Evolutionary conservation across 1,140 invertebrate species (phyloP), one percentile per base, ranked within the genome.

Genomic region (Berghia stephanieae): DNA sequence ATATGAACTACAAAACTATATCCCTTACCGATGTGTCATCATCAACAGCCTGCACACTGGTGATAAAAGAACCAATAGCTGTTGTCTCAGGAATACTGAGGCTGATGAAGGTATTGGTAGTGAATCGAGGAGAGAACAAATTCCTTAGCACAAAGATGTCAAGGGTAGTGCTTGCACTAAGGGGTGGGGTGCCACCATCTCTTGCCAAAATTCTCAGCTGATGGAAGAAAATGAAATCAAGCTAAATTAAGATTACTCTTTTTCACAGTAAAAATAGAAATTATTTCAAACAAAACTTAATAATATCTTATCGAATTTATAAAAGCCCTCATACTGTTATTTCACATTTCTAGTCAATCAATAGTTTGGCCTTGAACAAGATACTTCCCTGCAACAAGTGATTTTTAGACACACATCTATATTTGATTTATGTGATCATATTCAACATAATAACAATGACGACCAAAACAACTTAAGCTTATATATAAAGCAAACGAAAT

Each of bases 141-240:
- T 86, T 86, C n/a, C 83, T 77, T n/a, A 67, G 70, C 5, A 86
- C 80, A 31, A 73, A 81, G n/a, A 86, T 78, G 31, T 55, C 31
- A 4, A 84, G 68, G 10, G 70, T 78, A 6, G 81, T 79, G 69
- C 77, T 82, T n/a, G 82, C 80, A 6, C 78, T 78, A 27, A 82
- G 71, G 18, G 78, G 31, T 31, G 84, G 83, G 21, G 27, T 34
- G 16, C 80, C 82, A 10, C 75, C 79, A 79, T 85, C 83, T 27
- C 73, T 36, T 16, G 81, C 81, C 36, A 78, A 42, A 8, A 83
- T 27, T 13, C 76, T 57, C 4, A 84, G 16, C 82, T 82, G 43
- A 18, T 75, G 75, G 34, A 46, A 36, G 43, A 10, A 74, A 8
- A 21, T 66, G 34, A 34, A 2, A 34, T 13, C 4, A 68, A n/a